Percentiles rank a stretch among this genome's conserved stretches.
These are phyloP conservation scores for Ceratosolen fusciceps DNA, from an alignment of 1,140 invertebrate genomes.

Conservation along the genomic window DNA sequence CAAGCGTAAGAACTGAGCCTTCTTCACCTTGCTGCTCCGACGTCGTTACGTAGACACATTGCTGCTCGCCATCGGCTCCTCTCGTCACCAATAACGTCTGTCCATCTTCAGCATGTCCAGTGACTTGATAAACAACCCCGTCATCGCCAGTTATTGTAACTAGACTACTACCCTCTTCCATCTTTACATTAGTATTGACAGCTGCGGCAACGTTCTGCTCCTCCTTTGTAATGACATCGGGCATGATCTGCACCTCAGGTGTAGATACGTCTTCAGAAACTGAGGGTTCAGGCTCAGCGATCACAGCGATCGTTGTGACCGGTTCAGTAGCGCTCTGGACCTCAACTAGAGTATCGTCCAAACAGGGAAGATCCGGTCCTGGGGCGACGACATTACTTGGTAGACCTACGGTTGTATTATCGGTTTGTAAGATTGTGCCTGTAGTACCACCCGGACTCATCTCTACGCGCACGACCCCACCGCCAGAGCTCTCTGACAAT, in stretches of 20 bases:
- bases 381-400: constrained; percentile 64
- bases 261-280: constrained; percentile 44
- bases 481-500: constrained; percentile 72
- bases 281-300: constrained; percentile 30
- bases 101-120: constrained; percentile 83
- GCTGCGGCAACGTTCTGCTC: background rate
- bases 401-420: constrained; percentile 38
- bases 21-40: constrained; percentile 76
- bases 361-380: constrained; percentile 69
- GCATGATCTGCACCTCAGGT: background rate
- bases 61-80: constrained; percentile 79
- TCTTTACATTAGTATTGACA: constrained; percentile 49
- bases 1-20: constrained; percentile 75
- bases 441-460: constrained; percentile 79
- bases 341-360: constrained; percentile 58
- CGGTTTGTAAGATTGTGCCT: constrained; percentile 73
- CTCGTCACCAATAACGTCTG: constrained; percentile 80
- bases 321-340: constrained; percentile 19
- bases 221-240: background rate
- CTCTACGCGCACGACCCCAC: constrained; percentile 77
- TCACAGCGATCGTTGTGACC: constrained; percentile 14
- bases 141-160: constrained; percentile 73
- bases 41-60: constrained; percentile 81
- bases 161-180: constrained; percentile 58
- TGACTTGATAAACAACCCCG: constrained; percentile 75